phyloP scores from a whole-genome alignment of 2,888 invertebrate species.

The Cecidostiba fungosa region DNA sequence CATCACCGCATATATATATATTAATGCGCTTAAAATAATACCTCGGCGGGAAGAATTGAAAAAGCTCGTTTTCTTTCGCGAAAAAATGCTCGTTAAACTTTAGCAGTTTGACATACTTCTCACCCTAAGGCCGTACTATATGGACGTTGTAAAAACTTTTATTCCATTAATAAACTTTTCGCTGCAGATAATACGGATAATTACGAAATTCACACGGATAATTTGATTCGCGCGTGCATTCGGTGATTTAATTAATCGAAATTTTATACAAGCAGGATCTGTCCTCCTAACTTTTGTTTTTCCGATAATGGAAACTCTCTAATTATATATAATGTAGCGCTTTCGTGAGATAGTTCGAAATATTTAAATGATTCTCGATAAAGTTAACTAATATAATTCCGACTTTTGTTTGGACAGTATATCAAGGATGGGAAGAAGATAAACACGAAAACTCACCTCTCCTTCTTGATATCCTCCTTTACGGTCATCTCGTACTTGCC shows the following conservation, averaged over 20 bases:
- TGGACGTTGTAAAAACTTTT: neutral
- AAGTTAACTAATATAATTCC: neutral
- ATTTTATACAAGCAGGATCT: neutral
- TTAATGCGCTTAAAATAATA: too few species aligned
- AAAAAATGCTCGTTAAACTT: neutral
- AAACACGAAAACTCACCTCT: slow-evolving; percentile 70
- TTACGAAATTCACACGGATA: neutral
- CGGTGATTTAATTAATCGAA: neutral
- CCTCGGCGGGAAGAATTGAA: neutral
- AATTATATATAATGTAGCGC: neutral
- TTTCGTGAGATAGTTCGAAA: too few species aligned
- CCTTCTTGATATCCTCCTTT: slow-evolving; percentile 73
- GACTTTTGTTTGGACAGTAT: neutral
- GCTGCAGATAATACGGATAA: neutral
- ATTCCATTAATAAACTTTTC: neutral
- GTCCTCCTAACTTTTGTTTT: neutral
- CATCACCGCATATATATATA: too few species aligned
- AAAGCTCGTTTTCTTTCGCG: neutral
- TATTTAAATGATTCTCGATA: neutral
- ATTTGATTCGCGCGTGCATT: neutral
- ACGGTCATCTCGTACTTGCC: slow-evolving; percentile 81
- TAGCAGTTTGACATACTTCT: neutral
- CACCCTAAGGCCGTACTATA: neutral
- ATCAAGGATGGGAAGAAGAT: neutral
- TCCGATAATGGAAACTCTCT: neutral